These are phyloP conservation scores for Spongia lamella DNA, from an alignment of 37 sponge, comb jelly and placozoan genomes.

Conservation along the genomic window DNA sequence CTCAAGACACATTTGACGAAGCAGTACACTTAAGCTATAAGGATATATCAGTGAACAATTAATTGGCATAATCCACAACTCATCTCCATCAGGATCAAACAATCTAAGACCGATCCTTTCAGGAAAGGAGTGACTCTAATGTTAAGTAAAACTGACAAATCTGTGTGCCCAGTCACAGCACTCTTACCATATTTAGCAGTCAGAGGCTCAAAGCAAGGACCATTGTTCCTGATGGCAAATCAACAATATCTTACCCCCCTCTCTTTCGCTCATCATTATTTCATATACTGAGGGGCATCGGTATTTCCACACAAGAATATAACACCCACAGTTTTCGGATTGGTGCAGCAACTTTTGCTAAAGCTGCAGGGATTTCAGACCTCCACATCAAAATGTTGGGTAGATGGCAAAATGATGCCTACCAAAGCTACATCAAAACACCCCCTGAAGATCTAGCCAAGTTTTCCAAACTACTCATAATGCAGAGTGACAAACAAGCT, in stretches of 20 bases:
- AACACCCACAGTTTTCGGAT: constrained; percentile 14
- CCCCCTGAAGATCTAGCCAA: neutral
- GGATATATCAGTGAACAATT: constrained; percentile 1
- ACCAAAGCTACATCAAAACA: neutral
- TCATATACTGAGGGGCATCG: neutral
- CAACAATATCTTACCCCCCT: neutral
- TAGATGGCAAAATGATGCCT: constrained; percentile 10
- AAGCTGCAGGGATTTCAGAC: constrained; percentile 4
- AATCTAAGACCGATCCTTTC: constrained; percentile 25
- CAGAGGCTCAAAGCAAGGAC: neutral
- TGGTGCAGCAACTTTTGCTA: constrained; percentile 24
- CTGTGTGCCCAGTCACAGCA: constrained; percentile 7
- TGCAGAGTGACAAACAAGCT: too few species aligned
- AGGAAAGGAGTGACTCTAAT: constrained; percentile 3
- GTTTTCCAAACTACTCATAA: too few species aligned
- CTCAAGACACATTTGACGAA: neutral
- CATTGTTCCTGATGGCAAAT: neutral
- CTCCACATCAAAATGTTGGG: constrained; percentile 10
- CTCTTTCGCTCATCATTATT: neutral
- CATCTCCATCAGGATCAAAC: neutral
- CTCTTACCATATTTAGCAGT: neutral
- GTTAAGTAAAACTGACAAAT: constrained; percentile 6
- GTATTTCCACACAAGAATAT: neutral
- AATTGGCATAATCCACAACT: neutral
- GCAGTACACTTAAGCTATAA: neutral